Base-by-base conservation (phyloP, 2,797 vertebrate genomes). In the Micrastur ruficollis region DNA sequence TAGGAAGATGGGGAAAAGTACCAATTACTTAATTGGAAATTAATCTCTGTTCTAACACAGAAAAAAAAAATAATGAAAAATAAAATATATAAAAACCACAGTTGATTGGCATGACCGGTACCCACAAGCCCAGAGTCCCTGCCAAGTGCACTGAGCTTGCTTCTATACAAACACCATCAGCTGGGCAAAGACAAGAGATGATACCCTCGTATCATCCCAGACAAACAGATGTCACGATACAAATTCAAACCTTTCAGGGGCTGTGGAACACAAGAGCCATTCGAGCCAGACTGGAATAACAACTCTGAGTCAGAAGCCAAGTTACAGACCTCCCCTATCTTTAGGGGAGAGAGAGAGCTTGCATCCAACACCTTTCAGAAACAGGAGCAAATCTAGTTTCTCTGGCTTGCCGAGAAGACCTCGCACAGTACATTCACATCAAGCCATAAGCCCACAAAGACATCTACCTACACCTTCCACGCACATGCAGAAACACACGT, bases 401-500 rank as follows among this genome's bases (percentile, higher is more conserved):
- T 74, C 88, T 27, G 40, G 13, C 73, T 89, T 36, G 14, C 59
- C 13, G 3, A 67, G 32, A 40, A 55, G 32, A 62, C 44, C 59
- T 61, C 4, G 4, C 44, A 31, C 26, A 34, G 13, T 25, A 53
- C 2, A 3, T 15, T 26, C 26, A 32, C 2, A 2, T 4, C 13
- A 73, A 87, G 61, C 36, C 31, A 7, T 12, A 38, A 63, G 34
- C 27, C 21, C 23, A 12, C 4, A 1, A 56, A 74, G 56, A 58
- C 34, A 7, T 19, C 78, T 25, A 23, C 16, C 20, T 46, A 26
- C n/a, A 44, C 27, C n/a, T 52, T 20, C 26, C 14, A 14, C 1
- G 2, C 47, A 23, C 5, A 15, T 0, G 2, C 13, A 3, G 34
- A 56, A 65, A 66, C 0, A 1, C 16, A 22, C 17, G 2, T 12